Conservation (phyloP, 2,888 invertebrate species). For the Polietes domitor region DNA sequence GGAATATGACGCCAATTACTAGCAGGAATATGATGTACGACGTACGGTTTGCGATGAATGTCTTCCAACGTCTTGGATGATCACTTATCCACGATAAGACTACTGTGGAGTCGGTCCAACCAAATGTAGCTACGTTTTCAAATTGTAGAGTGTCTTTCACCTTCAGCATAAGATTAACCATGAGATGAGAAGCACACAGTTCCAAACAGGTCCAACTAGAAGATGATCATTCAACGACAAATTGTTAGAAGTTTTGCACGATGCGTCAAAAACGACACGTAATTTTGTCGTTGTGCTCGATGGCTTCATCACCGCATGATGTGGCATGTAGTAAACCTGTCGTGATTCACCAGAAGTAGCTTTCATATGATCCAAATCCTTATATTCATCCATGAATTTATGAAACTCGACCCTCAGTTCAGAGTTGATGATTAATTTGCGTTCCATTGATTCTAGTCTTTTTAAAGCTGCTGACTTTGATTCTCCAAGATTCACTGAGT, state of each 20-base stretch:
- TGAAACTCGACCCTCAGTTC: neutral
- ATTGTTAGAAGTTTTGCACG: constrained; percentile 49
- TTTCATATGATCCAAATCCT: constrained; percentile 13
- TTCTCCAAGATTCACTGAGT: constrained; percentile 13
- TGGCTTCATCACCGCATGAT: constrained; percentile 58
- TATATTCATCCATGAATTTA: constrained; percentile 12
- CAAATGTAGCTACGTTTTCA: neutral
- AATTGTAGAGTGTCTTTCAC: neutral
- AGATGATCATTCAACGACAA: constrained; percentile 57
- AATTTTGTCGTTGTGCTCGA: constrained; percentile 58
- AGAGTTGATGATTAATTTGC: neutral
- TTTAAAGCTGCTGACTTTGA: constrained; percentile 13
- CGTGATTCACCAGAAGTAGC: neutral
- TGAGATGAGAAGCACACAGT: constrained; percentile 49
- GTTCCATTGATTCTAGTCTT: constrained; percentile 25
- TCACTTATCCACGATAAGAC: constrained; percentile 52
- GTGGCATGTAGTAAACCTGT: constrained; percentile 48
- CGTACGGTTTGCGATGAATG: constrained; percentile 53
- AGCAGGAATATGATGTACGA: constrained; percentile 50
- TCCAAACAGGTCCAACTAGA: constrained; percentile 52
- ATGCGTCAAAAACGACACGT: constrained; percentile 58
- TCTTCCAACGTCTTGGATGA: constrained; percentile 58
- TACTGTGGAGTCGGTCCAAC: constrained; percentile 52
- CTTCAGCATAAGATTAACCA: constrained; percentile 30
- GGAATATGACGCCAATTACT: constrained; percentile 46